Evolutionary conservation across 2,888 invertebrate species (phyloP).

Genomic region (Eupithecia inturbata): DNA sequence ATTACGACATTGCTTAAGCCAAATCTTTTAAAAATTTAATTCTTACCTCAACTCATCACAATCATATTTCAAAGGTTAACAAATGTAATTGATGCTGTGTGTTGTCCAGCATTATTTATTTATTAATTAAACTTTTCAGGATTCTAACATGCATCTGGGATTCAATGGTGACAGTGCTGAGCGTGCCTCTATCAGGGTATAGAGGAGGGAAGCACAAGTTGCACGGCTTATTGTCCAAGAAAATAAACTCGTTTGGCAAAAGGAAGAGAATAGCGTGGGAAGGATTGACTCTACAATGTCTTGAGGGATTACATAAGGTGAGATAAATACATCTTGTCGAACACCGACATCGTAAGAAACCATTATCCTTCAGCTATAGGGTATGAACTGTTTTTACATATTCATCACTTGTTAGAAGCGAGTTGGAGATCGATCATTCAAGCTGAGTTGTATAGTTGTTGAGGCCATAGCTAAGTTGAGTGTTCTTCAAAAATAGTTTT

Average conservation of each 20-base stretch:
- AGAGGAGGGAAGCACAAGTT: conserved; percentile 72
- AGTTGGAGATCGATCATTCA: neutral
- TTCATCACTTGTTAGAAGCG: too few relatives aligned
- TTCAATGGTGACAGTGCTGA: conserved; percentile 94
- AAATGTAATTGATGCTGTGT: neutral
- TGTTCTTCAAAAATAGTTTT: neutral
- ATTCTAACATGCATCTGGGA: conserved; percentile 96
- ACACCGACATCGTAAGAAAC: neutral
- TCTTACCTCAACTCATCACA: neutral
- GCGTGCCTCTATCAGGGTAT: conserved; percentile 88
- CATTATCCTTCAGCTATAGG: neutral
- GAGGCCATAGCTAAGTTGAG: neutral
- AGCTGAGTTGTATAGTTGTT: neutral
- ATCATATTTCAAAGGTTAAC: neutral
- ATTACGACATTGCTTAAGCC: too few relatives aligned
- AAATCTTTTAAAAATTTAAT: neutral
- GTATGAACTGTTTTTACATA: neutral
- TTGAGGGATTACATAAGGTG: conserved; percentile 95
- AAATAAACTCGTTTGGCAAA: conserved; percentile 77
- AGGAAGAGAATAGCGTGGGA: conserved; percentile 83
- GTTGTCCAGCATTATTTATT: neutral
- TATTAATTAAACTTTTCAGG: conserved; percentile 60
- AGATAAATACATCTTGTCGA: neutral
- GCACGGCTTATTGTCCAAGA: conserved; percentile 84
- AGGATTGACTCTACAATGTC: conserved; percentile 91